Conservation (phyloP, 1,140 invertebrate genomes). For the Teleogryllus occipitalis region DNA sequence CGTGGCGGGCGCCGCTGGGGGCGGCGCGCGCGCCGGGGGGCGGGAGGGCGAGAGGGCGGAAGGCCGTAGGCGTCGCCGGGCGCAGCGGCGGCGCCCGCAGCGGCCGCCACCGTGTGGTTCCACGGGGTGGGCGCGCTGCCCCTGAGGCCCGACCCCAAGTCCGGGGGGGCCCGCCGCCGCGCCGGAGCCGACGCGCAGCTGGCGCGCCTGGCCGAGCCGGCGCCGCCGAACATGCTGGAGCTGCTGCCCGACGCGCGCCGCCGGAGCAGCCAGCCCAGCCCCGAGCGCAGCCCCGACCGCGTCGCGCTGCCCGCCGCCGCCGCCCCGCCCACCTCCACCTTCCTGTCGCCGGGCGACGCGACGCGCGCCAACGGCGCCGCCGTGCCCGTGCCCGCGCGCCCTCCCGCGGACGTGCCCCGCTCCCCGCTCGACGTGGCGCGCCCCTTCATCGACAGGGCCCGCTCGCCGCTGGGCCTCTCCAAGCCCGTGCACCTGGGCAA, state of each 20-base stretch:
- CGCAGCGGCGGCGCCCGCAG: too few species aligned
- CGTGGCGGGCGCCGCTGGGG: slow-evolving; percentile 8
- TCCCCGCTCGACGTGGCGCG: too few species aligned
- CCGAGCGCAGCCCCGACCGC: slow-evolving; percentile 23
- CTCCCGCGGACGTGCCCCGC: too few species aligned
- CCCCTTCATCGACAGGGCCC: too few species aligned
- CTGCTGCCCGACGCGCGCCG: slow-evolving; percentile 9
- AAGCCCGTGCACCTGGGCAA: too few species aligned
- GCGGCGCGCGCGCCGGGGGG: slow-evolving; percentile 14
- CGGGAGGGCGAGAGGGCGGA: slow-evolving; percentile 16
- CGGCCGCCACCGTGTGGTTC: slow-evolving; percentile 28
- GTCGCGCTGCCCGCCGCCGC: slow-evolving; percentile 30
- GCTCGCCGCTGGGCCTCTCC: too few species aligned
- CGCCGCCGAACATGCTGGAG: slow-evolving; percentile 17
- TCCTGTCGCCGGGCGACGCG: too few species aligned
- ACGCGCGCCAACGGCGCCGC: slow-evolving; percentile 32
- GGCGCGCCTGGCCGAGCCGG: slow-evolving; percentile 24
- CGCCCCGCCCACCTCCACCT: slow-evolving; percentile 29
- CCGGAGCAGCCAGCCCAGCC: slow-evolving; percentile 22
- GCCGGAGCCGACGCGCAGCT: slow-evolving; percentile 20
- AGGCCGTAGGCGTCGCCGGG: too few species aligned
- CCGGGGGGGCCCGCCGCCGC: slow-evolving; percentile 20
- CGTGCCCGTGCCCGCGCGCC: slow-evolving; percentile 24
- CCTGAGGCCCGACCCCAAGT: slow-evolving; percentile 27
- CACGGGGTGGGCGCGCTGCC: slow-evolving; percentile 29